Evolutionary conservation across 2,888 invertebrate species (phyloP).

Genomic region (Blastobasis adustella): DNA sequence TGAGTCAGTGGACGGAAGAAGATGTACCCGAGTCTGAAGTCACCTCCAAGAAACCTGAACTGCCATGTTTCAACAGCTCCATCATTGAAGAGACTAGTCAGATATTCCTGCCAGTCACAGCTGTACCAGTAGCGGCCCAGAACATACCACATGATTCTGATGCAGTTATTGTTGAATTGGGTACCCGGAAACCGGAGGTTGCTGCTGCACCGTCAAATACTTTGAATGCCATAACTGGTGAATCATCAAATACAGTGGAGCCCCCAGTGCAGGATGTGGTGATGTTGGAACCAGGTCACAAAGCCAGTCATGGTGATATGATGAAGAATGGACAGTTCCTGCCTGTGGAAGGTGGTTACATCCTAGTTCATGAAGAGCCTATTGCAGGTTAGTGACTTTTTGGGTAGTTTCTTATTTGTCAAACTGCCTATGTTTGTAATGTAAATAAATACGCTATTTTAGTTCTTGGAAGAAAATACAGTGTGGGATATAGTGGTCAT

Average conservation of each 20-base stretch:
- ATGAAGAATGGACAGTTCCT: conserved; percentile 43
- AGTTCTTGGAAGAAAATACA: too few relatives aligned
- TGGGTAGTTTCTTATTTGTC: too few relatives aligned
- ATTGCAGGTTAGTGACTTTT: conserved; percentile 24
- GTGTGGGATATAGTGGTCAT: too few relatives aligned
- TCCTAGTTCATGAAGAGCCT: conserved; percentile 43
- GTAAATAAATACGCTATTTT: too few relatives aligned
- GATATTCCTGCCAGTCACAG: conserved; percentile 53
- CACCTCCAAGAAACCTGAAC: conserved; percentile 24
- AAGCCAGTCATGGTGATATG: conserved; percentile 30
- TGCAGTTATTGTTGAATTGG: conserved; percentile 47
- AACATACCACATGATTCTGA: conserved; percentile 33
- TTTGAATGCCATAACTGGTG: background rate
- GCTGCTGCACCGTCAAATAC: background rate
- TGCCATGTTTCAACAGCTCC: conserved; percentile 54
- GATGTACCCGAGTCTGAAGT: conserved; percentile 52
- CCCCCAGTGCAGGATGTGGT: conserved; percentile 31
- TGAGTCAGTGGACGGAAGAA: conserved; percentile 68
- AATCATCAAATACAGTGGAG: background rate
- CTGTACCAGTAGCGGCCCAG: conserved; percentile 36
- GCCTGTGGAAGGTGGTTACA: conserved; percentile 61
- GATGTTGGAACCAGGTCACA: conserved; percentile 42
- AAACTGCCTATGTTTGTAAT: too few relatives aligned
- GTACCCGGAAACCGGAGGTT: conserved; percentile 9
- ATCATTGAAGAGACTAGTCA: conserved; percentile 58